Evolutionary conservation across 2,888 invertebrate species (phyloP).

Genomic region (Pammene aurita): DNA sequence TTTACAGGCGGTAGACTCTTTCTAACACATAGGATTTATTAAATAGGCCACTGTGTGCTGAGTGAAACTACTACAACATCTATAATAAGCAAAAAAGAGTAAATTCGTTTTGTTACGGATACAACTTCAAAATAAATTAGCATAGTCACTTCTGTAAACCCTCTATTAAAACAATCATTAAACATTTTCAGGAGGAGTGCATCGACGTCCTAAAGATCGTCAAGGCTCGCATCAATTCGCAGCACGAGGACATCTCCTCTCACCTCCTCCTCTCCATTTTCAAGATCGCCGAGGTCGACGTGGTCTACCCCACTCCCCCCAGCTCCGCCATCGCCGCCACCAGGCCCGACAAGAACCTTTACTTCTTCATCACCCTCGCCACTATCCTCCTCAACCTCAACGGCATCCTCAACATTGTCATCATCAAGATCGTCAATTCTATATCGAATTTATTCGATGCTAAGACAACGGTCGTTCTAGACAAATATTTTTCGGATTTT

Average conservation of each 20-base stretch:
- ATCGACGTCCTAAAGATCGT: slow-evolving; percentile 91
- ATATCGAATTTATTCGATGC: slow-evolving; percentile 70
- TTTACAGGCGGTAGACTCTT: too few relatives aligned
- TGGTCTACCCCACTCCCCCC: slow-evolving; percentile 88
- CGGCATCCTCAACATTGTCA: slow-evolving; percentile 48
- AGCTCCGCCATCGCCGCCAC: slow-evolving; percentile 75
- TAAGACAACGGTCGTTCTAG: slow-evolving; percentile 54
- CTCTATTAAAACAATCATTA: slow-evolving; percentile 14
- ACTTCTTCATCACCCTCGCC: slow-evolving; percentile 62
- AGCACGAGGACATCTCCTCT: slow-evolving; percentile 92
- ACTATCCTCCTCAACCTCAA: slow-evolving; percentile 64
- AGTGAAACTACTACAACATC: too few relatives aligned
- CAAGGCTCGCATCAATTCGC: slow-evolving; percentile 92
- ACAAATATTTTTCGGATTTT: slow-evolving; percentile 72
- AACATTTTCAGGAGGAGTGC: slow-evolving; percentile 89
- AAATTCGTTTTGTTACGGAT: too few relatives aligned
- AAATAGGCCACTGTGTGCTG: too few relatives aligned
- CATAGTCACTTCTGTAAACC: too few relatives aligned
- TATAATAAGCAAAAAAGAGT: too few relatives aligned
- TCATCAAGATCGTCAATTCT: slow-evolving; percentile 66
- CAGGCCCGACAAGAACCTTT: slow-evolving; percentile 60
- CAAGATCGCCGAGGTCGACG: slow-evolving; percentile 96
- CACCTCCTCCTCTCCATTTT: slow-evolving; percentile 94
- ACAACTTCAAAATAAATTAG: too few relatives aligned
- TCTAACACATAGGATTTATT: too few relatives aligned